These are phyloP conservation scores for Arge pagana DNA, from an alignment of 2,888 invertebrate genomes.

Conservation along the genomic window DNA sequence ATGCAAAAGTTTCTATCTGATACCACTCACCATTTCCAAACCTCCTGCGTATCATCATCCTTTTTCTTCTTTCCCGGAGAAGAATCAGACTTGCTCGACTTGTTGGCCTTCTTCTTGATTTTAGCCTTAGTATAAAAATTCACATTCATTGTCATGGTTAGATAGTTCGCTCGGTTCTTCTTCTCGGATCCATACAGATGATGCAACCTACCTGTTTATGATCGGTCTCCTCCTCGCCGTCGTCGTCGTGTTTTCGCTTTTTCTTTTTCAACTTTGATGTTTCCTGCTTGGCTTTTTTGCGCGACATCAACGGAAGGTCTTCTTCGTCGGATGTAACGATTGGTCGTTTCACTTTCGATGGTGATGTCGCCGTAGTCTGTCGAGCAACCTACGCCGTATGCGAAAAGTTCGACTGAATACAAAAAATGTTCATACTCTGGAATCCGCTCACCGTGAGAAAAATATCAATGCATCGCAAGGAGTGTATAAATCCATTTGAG, in stretches of 20 bases:
- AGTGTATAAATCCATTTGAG: too few species aligned
- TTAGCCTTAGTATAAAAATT: conserved; percentile 47
- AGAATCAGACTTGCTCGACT: conserved; percentile 46
- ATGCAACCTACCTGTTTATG: conserved; percentile 50
- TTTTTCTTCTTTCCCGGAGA: conserved; percentile 75
- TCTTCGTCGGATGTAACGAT: conserved; percentile 62
- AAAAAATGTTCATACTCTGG: too few species aligned
- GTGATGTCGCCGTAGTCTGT: conserved; percentile 43
- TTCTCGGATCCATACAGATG: too few species aligned
- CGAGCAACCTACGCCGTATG: conserved; percentile 1
- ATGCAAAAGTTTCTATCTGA: too few species aligned
- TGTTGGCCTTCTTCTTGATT: conserved; percentile 49
- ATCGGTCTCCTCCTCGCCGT: conserved; percentile 46
- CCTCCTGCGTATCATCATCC: conserved; percentile 80
- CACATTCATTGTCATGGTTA: conserved; percentile 38
- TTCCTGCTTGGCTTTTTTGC: conserved; percentile 70
- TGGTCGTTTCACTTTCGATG: conserved; percentile 58
- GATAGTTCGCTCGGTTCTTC: too few species aligned
- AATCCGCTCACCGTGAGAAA: too few species aligned
- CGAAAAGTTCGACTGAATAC: too few species aligned
- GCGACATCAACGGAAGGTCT: conserved; percentile 69
- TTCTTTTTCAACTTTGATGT: conserved; percentile 67
- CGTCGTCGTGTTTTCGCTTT: conserved; percentile 52
- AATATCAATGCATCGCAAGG: too few species aligned
- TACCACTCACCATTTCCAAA: conserved; percentile 87